Conservation (phyloP, 1,140 invertebrate genomes). For the Anastrepha obliqua region DNA sequence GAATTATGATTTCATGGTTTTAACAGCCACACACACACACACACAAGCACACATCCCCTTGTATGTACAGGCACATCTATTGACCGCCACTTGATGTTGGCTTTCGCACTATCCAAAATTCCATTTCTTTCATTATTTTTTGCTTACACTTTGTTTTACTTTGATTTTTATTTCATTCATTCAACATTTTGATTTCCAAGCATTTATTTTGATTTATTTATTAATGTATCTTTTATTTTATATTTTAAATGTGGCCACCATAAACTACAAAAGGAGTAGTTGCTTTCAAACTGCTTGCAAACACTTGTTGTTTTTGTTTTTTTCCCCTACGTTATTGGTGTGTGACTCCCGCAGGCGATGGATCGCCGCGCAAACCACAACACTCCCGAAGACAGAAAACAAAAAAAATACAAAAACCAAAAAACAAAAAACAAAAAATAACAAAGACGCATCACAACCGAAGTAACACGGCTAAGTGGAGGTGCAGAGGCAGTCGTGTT, state of each 20-base stretch:
- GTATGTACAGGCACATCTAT: not conserved
- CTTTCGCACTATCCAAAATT: not conserved
- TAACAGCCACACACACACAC: not conserved
- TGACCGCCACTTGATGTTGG: not conserved
- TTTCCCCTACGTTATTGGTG: slow-evolving; percentile 2
- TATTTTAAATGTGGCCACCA: not conserved
- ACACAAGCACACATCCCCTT: not conserved
- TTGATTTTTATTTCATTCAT: not conserved
- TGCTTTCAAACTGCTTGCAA: slow-evolving; percentile 25
- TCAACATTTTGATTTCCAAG: not conserved
- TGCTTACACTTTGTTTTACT: not conserved
- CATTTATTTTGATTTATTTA: slow-evolving; percentile 28
- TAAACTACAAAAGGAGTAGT: not conserved
- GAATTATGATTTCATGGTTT: not conserved
- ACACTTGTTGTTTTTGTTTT: slow-evolving; percentile 27
- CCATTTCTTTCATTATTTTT: not conserved
- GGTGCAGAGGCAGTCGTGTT: not conserved
- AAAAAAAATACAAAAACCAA: not conserved
- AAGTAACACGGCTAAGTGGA: not conserved
- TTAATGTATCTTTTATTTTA: not conserved
- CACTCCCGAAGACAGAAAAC: not conserved
- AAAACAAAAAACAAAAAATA: not conserved
- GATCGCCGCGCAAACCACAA: slow-evolving; percentile 18
- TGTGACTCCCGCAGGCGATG: slow-evolving; percentile 34
- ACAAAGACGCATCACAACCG: not conserved